Evolutionary conservation across 2,888 invertebrate species (phyloP).

Genomic region (Dioctria rufipes): DNA sequence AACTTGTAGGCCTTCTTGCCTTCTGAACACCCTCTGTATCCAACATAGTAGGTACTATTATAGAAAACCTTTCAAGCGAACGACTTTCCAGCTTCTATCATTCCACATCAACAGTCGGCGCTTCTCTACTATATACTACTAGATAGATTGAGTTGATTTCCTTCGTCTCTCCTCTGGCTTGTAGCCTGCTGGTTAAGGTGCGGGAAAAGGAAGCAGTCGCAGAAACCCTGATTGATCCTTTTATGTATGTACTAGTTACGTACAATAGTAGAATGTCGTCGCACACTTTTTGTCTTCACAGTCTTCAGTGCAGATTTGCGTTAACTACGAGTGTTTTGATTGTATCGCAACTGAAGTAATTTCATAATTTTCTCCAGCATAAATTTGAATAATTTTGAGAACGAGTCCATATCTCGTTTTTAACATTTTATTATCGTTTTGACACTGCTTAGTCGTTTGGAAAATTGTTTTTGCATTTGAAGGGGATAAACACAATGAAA

Average conservation of each 20-base stretch:
- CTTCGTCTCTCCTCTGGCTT: no score
- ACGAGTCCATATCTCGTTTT: conserved; percentile 48
- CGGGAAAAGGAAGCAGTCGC: no score
- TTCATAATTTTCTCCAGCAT: conserved; percentile 58
- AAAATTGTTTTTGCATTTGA: conserved; percentile 59
- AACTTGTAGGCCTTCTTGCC: conserved; percentile 7
- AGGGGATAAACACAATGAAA: conserved; percentile 43
- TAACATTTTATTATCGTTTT: conserved; percentile 58
- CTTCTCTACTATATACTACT: neutral
- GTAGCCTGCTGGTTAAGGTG: no score
- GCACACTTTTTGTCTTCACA: neutral
- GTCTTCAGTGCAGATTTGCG: conserved; percentile 52
- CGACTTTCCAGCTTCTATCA: neutral
- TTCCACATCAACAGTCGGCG: conserved; percentile 48
- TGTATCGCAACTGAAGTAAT: conserved; percentile 56
- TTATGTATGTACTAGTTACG: no score
- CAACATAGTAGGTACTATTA: no score
- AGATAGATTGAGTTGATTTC: no score
- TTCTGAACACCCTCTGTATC: neutral
- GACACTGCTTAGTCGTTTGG: conserved; percentile 59
- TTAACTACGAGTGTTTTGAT: conserved; percentile 58
- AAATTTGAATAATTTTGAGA: conserved; percentile 57
- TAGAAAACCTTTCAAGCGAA: no score
- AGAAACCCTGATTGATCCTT: no score
- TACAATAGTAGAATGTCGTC: neutral